These are phyloP conservation scores for Lamprologus tigripictilis DNA, from an alignment of 2,113 vertebrate species.

Conservation along the genomic window DNA sequence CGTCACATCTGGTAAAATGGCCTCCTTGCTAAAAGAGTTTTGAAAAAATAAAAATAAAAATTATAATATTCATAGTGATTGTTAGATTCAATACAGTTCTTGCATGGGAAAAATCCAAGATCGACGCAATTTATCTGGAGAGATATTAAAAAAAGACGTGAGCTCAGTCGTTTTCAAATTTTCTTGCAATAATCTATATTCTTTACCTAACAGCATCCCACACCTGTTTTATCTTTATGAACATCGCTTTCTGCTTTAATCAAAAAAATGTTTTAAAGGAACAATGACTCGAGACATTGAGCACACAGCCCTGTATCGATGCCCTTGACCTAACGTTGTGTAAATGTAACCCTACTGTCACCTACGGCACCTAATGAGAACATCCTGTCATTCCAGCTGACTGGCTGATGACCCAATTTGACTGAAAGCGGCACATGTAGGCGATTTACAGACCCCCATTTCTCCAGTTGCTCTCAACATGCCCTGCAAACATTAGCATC, in stretches of 20 bases:
- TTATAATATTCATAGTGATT: not conserved
- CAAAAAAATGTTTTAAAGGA: not conserved
- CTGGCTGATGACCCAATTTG: conserved; percentile 19
- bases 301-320: not conserved
- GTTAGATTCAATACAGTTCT: not conserved
- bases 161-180: not conserved
- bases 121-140: not conserved
- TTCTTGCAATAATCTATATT: not conserved
- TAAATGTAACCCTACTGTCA: not conserved
- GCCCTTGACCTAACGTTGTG: not conserved
- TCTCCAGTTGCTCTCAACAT: not conserved
- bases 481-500: conserved; percentile 4
- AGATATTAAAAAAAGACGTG: not conserved
- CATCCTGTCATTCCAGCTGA: not conserved
- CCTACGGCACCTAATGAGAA: not conserved
- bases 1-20: conserved; percentile 11
- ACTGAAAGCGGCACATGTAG: not conserved
- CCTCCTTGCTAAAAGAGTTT: not conserved
- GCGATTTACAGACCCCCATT: not conserved
- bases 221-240: not conserved
- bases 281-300: not conserved
- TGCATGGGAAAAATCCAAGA: not conserved
- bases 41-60: not conserved
- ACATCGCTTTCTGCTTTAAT: not conserved
- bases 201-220: not conserved